phyloP scores from a whole-genome alignment of 2,888 invertebrate genomes.

The Proisotoma minuta region DNA sequence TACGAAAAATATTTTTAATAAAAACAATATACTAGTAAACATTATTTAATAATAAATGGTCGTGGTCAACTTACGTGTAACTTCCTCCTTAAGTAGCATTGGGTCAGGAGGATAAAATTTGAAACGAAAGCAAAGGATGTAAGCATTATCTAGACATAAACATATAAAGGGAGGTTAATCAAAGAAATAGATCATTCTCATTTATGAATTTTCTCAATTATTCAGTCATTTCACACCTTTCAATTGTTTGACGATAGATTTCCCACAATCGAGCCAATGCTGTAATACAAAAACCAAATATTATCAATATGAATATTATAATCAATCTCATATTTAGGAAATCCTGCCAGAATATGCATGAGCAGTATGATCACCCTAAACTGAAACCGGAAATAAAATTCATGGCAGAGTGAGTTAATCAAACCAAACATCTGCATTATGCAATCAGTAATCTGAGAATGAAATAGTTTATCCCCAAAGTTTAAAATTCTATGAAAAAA shows the following conservation, averaged over 20 bases:
- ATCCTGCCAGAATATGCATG: neutral
- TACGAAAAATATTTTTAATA: too few species aligned
- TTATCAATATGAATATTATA: neutral
- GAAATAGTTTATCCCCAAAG: too few species aligned
- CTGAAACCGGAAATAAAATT: neutral
- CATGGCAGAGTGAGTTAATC: too few species aligned
- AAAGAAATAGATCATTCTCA: too few species aligned
- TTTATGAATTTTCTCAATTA: neutral
- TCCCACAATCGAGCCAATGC: slow-evolving; percentile 92
- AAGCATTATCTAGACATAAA: slow-evolving; percentile 68
- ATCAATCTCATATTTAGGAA: neutral
- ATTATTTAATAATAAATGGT: too few species aligned
- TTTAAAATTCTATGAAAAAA: too few species aligned
- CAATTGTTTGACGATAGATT: slow-evolving; percentile 84
- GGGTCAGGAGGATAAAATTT: slow-evolving; percentile 98
- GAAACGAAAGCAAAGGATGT: slow-evolving; percentile 90
- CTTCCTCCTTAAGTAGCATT: slow-evolving; percentile 83
- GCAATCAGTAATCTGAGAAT: too few species aligned
- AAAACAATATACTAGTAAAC: too few species aligned
- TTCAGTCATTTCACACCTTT: slow-evolving; percentile 61
- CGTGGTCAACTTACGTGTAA: too few species aligned
- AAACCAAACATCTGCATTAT: too few species aligned
- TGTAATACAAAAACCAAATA: slow-evolving; percentile 52
- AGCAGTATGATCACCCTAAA: neutral
- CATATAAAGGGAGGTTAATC: too few species aligned